These are phyloP conservation scores for Pogona vitticeps DNA, from an alignment of 2,113 vertebrate genomes.

Conservation along the genomic window DNA sequence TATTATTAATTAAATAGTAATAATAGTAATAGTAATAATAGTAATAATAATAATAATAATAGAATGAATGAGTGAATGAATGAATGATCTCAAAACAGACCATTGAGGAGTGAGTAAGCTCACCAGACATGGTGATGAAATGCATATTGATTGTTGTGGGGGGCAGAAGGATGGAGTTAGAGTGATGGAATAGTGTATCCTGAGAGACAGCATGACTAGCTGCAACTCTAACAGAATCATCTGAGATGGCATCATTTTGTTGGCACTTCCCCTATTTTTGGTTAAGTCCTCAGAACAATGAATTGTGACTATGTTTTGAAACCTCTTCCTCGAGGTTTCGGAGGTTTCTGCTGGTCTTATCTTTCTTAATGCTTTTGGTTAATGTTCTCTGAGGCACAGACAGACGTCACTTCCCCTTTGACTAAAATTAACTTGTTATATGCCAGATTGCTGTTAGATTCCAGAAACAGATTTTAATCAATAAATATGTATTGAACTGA, in stretches of 20 bases:
- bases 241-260: too few species aligned
- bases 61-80: too few species aligned
- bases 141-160: neutral
- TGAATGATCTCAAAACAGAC: neutral
- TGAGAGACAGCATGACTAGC: neutral
- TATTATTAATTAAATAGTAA: too few species aligned
- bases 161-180: neutral
- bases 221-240: neutral
- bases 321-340: neutral
- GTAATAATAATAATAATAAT: too few species aligned
- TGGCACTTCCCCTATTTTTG: neutral
- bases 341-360: neutral
- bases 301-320: neutral
- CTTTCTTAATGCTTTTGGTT: too few species aligned
- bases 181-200: neutral
- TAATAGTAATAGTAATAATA: too few species aligned
- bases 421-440: too few species aligned
- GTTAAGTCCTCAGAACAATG: neutral
- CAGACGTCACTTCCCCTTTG: neutral
- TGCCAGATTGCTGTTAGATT: too few species aligned
- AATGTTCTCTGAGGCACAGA: too few species aligned
- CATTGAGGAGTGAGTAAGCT: neutral
- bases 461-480: too few species aligned
- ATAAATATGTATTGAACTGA: too few species aligned
- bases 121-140: neutral